These are phyloP conservation scores for Chionomys nivalis DNA, from an alignment of 2,113 vertebrate species.

Conservation along the genomic window DNA sequence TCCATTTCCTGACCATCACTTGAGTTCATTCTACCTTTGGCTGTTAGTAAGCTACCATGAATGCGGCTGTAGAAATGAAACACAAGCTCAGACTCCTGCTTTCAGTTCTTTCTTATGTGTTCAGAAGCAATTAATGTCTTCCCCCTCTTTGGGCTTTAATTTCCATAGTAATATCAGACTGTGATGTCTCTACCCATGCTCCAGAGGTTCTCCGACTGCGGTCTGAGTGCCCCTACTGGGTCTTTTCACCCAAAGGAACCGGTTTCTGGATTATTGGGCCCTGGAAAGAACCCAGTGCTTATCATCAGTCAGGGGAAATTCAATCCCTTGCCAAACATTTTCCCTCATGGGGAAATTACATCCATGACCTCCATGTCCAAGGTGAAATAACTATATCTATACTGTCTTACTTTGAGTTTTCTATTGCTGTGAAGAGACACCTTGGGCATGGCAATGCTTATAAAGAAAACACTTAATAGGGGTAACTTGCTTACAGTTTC, in stretches of 20 bases:
- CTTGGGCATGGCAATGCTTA: too few species aligned
- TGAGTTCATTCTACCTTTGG: background rate
- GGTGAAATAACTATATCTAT: background rate
- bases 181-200: too few species aligned
- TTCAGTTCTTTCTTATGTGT: background rate
- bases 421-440: too few species aligned
- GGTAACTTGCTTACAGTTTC: too few species aligned
- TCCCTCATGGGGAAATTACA: background rate
- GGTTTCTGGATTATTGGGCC: background rate
- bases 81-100: rapidly evolving
- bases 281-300: background rate
- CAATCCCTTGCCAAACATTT: background rate
- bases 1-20: background rate
- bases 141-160: background rate
- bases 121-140: background rate
- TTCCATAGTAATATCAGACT: background rate
- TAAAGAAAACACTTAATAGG: too few species aligned
- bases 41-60: background rate
- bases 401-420: too few species aligned
- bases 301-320: background rate
- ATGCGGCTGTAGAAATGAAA: background rate
- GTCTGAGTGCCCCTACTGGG: background rate
- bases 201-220: background rate
- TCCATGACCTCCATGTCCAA: rapidly evolving
- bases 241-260: background rate